A percentile compares a stretch with the other conserved stretches of the same genome.
These are phyloP conservation scores for Lepetodrilus schrolli DNA, from an alignment of 2,888 invertebrate species.

Conservation along the genomic window DNA sequence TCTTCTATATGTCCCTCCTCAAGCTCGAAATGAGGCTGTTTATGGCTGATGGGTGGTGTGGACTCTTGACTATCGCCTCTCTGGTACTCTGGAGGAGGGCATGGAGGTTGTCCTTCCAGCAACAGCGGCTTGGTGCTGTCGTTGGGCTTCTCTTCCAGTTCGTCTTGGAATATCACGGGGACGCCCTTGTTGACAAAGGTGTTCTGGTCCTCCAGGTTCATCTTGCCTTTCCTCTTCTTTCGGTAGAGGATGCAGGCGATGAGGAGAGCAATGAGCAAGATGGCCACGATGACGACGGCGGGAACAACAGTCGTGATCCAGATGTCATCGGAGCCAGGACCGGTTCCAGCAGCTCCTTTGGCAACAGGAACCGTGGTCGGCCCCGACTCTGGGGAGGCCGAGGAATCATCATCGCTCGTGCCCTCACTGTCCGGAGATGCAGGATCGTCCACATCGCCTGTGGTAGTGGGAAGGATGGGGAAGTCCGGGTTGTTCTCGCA, in stretches of 20 bases:
- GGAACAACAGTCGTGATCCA: constrained; percentile 89
- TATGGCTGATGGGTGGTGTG: constrained; percentile 45
- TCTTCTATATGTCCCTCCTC: constrained; percentile 58
- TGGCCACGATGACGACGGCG: constrained; percentile 84
- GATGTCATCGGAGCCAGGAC: constrained; percentile 63
- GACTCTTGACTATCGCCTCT: constrained; percentile 65
- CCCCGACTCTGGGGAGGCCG: constrained; percentile 29
- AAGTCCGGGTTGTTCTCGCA: constrained; percentile 75
- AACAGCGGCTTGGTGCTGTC: constrained; percentile 89
- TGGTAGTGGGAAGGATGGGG: constrained; percentile 39
- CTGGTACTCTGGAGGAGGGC: constrained; percentile 68
- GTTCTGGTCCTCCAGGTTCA: constrained; percentile 85
- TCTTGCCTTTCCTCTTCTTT: constrained; percentile 85
- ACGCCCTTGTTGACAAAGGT: constrained; percentile 80
- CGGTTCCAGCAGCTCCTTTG: constrained; percentile 37
- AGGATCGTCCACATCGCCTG: not conserved
- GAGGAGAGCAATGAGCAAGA: constrained; percentile 89
- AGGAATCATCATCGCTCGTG: constrained; percentile 27
- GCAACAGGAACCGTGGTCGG: constrained; percentile 39
- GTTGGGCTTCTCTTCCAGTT: constrained; percentile 92
- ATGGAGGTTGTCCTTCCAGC: constrained; percentile 94
- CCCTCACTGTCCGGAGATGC: not conserved
- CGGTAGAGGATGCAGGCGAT: constrained; percentile 92
- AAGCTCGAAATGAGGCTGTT: constrained; percentile 50
- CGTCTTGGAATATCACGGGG: constrained; percentile 95